Evolutionary conservation across 2,888 invertebrate genomes (phyloP), one percentile per base, ranked within the genome.

Genomic region (Lochmaea capreae): DNA sequence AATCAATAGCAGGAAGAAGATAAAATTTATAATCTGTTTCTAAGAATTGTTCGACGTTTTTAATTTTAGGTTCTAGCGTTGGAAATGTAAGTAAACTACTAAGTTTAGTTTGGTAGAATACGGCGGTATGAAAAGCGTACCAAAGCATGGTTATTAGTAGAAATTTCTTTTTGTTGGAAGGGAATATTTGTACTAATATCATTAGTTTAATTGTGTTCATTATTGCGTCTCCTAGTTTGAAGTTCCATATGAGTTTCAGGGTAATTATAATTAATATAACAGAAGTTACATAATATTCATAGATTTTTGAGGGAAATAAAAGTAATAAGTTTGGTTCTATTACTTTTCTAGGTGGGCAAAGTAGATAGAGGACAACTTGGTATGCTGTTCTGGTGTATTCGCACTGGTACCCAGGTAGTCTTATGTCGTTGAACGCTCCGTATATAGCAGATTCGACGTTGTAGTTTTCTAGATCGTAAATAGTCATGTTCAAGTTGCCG

Each of bases 91-190:
- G 18, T 22, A 58, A 26, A 42, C 67, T 67, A 16, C 67, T 67
- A 14, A 67, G 26, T 14, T 58, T 22, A 1, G 67, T 67, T 67
- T 67, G 67, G 14, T 67, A 67, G 22, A 67, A 67, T 22, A 67
- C 14, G 10, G 26, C 16, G 4, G 46, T 43, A 46, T 67, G 67
- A n/a, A 22, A 16, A 18, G 10, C 11, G 58, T 58, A 67, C 42
- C 42, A 67, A 0, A 58, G 10, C 16, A 67, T 22, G 0, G 22
- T 12, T 42, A 58, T 43, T 9, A 46, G 26, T 22, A 65, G 49
- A 9, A 11, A n/a, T 9, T 54, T 33, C 16, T 12, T 26, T 3
- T 14, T 57, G n/a, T 58, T 42, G 2, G 43, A 58, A 14, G 9
- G n/a, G 8, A 18, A 6, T 14, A 14, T 58, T 43, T 67, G 58